Evolutionary conservation across 2,888 invertebrate genomes (phyloP), one percentile per base, ranked within the genome.

Genomic region (Cheilosia scutellata): DNA sequence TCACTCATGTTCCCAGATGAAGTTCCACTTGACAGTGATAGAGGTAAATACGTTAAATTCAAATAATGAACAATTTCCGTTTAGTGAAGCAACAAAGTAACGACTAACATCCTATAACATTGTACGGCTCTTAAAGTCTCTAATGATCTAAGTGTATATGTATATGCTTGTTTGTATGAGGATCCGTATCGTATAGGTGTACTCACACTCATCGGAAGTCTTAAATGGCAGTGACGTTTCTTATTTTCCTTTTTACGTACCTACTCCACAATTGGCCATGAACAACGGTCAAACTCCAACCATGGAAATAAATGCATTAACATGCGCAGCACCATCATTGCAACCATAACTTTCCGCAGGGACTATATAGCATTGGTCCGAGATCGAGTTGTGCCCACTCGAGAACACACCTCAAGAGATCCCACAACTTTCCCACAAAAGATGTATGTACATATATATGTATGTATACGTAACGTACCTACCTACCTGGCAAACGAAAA

Each of bases 201-300:
- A 44, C 27, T 1, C 31, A 20, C 25, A 16, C 37, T 16, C 27
- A 55, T 33, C n/a, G 27, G 6, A 25, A 40, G 55, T 76, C 68
- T 29, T 42, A 80, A 55, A 75, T 70, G 80, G 79, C 16, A 71
- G 55, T 2, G 58, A 29, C 16, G 29, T 57, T 63, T 68, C 33
- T 33, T 29, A 25, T 65, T 49, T 51, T 66, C 62, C 31, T 60
- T 57, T 44, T 9, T 53, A 47, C 51, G 51, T 47, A 68, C 51
- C 44, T 47, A 68, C 40, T 72, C 68, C 68, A 72, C 80, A 76
- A 86, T 71, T 82, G 86, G 82, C 86, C 86, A 82, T 86, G 86
- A 86, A 77, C 76, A 86, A 82, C 86, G 86, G 86, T 86, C 86
- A 86, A 72, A 68, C 71, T 75, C 60, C 71, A 82, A 77, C 53